Percentiles rank a stretch among this genome's conserved stretches.
Evolutionary conservation across 2,797 vertebrate species (phyloP).

Genomic region (Danio choprae): DNA sequence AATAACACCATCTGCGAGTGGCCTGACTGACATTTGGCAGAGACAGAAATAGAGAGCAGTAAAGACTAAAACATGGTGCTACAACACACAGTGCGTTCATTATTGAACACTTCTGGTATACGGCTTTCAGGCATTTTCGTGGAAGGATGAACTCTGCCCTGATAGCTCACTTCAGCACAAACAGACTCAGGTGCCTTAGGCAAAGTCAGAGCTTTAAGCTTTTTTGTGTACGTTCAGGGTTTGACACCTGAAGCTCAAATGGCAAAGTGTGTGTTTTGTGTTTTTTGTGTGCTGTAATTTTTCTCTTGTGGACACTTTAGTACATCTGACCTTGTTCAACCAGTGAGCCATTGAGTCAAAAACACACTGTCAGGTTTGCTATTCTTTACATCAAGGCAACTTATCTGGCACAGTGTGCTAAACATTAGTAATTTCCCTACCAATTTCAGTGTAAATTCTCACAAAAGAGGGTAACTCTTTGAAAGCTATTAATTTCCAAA

Average conservation of each 20-base stretch:
- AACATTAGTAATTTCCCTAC: neutral
- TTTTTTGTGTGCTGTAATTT: neutral
- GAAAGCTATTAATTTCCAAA: neutral
- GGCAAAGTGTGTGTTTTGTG: constrained; percentile 28
- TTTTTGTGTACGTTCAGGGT: constrained; percentile 29
- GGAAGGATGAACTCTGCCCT: constrained; percentile 48
- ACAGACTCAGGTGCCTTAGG: constrained; percentile 21
- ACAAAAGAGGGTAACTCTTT: neutral
- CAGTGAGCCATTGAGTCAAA: neutral
- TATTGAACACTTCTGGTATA: constrained; percentile 29
- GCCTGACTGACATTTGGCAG: constrained; percentile 18
- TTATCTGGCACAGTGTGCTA: neutral
- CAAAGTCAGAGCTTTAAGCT: constrained; percentile 42
- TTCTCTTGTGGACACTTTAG: constrained; percentile 40
- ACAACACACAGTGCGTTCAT: constrained; percentile 35
- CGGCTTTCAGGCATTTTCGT: constrained; percentile 24
- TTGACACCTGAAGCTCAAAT: constrained; percentile 34
- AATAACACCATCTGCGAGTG: neutral
- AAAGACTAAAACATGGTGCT: constrained; percentile 27
- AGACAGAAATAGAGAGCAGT: constrained; percentile 12
- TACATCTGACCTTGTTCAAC: constrained; percentile 16
- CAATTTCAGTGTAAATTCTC: neutral
- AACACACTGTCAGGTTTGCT: neutral
- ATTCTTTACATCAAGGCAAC: neutral
- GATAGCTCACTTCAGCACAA: constrained; percentile 36